Base-by-base conservation (phyloP, 2,113 vertebrate genomes). In the Melanostigma gelatinosum region DNA sequence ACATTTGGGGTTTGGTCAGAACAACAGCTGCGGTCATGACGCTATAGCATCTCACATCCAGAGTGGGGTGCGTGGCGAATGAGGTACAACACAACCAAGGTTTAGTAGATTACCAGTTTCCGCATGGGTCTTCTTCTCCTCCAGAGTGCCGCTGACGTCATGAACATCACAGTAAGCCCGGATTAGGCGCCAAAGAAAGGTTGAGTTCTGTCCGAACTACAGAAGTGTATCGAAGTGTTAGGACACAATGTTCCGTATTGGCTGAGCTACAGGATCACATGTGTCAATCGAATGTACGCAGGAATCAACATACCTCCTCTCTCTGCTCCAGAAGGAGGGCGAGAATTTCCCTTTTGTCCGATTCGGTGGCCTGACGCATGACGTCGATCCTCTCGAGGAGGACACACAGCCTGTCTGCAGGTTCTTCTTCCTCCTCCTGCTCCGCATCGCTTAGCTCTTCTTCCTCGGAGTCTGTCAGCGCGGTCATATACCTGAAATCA, bases 391-490 rank as follows among this genome's bases (percentile, higher is more conserved):
- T 94, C 78, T 95, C 93, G 22, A 98, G 93, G 67, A 98, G 92
- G 50, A 72, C 40, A 9, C 83, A 24, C 8, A 98, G 91, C 12
- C 94, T 92, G 75, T 96, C 92, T 44, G 83, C 57, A 38, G 82
- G 80, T 62, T 72, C 84, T 38, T 88, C 86, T 50, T 87, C 80
- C 8, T 54, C 70, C 2, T 61, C 42, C 46, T 71, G 65, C 22
- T 91, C 91, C 88, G 78, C 75, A 88, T 93, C 95, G 46, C 95
- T 96, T 0, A 87, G 90, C 38, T 95, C 94, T 79, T 95, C 97
- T 87, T 98, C 98, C 15, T 96, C 95, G n/a, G 97, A 97, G 87
- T 99, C 98, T 1, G 97, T 98, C 85, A 97, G 93, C 75, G 98
- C 98, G 0, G 98, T 99, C 62, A 98, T 95, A 75, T 99, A 99